phyloP scores from a whole-genome alignment of 2,888 invertebrate species.

The Cerastis rubricosa region DNA sequence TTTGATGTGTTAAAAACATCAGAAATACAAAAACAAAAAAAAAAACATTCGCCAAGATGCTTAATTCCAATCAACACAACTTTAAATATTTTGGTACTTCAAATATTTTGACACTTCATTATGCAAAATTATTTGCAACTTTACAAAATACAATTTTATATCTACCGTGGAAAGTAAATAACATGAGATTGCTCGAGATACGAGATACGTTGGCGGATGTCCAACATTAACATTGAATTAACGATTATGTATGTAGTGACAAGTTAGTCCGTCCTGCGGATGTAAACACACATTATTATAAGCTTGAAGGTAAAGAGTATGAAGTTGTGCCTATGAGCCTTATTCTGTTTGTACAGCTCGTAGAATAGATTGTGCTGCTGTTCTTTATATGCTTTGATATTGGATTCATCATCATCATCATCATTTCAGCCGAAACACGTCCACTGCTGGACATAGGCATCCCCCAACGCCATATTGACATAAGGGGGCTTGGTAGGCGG shows the following conservation, averaged over 20 bases:
- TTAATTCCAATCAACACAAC: background rate
- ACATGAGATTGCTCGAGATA: conserved; percentile 17
- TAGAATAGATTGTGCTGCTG: background rate
- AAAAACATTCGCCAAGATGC: background rate
- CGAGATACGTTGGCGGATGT: conserved; percentile 46
- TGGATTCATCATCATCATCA: background rate
- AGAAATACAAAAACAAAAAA: no score
- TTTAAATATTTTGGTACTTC: background rate
- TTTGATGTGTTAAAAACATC: background rate
- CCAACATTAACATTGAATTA: conserved; percentile 51
- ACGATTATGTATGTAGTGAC: conserved; percentile 48
- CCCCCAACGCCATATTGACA: no score
- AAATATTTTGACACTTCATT: conserved; percentile 22
- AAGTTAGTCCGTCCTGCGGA: conserved; percentile 36
- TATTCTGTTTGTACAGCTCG: background rate
- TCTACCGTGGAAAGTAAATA: conserved; percentile 5
- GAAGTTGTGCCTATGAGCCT: background rate
- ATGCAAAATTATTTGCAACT: background rate
- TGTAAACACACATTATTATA: conserved; percentile 43
- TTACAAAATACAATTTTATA: conserved; percentile 12
- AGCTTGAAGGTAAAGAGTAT: conserved; percentile 15
- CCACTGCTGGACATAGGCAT: no score
- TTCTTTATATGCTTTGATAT: background rate
- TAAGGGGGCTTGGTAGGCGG: no score
- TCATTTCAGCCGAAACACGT: no score